Base-by-base conservation (phyloP, 1,140 invertebrate species). In the Probaryconus sp. region DNA sequence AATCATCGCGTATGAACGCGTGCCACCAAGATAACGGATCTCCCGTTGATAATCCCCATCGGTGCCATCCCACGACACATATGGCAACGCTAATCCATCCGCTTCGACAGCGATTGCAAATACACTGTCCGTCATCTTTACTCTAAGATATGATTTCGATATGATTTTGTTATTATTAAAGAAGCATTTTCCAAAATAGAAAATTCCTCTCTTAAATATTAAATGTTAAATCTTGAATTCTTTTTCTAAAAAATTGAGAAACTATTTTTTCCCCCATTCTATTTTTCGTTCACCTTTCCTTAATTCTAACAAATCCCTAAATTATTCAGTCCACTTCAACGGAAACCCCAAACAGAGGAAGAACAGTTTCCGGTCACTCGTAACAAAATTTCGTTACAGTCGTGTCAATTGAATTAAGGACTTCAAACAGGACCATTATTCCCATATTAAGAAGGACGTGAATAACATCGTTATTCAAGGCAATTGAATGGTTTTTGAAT, bases 1-100 rank as follows among this genome's bases (percentile, higher is more conserved):
- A 73, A 75, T 63, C 64, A 63, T 51, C 71, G 45, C 73, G 38
- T 55, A 76, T 67, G 63, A 81, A 76, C 83, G 81, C 81, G 83
- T 86, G 83, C 81, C 79, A 81, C 72, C 70, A 81, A 86, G 85
- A 86, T 86, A 86, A 81, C 84, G 79, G 76, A 87, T 87, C 85
- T 85, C 77, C 70, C 76, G 80, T 81, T 86, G 83, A 86, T 84
- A 83, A 86, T 86, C 81, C 80, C 78, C 80, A 77, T 81, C 76
- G 72, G 71, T 76, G 53, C 35, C 67, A 73, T 69, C 76, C 70
- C 48, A 38, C 47, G 63, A 55, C 71, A 78, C 82, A 83, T 83
- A 83, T 82, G 82, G 71, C 47, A 50, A 11, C 16, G 33, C 33
- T 18, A 24, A 3, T 7, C 7, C 10, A n/a, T n/a, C 28, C 3